A percentile compares a stretch with the other conserved stretches of the same genome.
These are phyloP conservation scores for Apamea epomidion DNA, from an alignment of 2,888 invertebrate genomes.

Conservation along the genomic window DNA sequence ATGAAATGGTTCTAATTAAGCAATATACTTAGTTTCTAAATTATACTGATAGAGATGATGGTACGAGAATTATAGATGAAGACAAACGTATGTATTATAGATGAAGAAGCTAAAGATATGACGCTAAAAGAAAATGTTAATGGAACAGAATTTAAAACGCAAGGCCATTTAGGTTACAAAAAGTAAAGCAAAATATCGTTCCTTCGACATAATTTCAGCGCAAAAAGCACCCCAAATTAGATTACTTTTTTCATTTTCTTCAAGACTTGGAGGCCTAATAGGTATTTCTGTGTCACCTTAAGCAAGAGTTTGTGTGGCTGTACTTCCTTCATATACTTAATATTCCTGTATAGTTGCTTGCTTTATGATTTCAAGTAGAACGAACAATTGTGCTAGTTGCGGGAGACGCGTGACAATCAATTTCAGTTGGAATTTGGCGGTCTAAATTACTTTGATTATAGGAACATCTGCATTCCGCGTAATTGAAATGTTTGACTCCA, in stretches of 20 bases:
- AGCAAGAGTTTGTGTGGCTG: slow-evolving; percentile 9
- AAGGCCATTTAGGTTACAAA: neutral
- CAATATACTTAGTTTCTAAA: neutral
- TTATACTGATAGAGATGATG: neutral
- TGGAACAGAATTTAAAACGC: slow-evolving; percentile 11
- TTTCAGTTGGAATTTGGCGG: slow-evolving; percentile 38
- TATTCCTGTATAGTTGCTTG: neutral
- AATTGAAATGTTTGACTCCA: slow-evolving; percentile 22
- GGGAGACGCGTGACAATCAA: slow-evolving; percentile 42
- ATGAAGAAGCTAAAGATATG: neutral
- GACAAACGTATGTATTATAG: neutral
- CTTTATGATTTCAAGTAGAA: slow-evolving; percentile 26
- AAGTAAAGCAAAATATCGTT: slow-evolving; percentile 11
- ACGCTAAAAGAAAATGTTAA: neutral
- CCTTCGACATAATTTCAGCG: slow-evolving; percentile 5
- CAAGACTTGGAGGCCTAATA: neutral
- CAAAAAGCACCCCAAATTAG: slow-evolving; percentile 29
- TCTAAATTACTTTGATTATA: slow-evolving; percentile 50
- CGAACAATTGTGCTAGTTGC: slow-evolving; percentile 37
- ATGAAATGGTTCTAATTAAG: neutral
- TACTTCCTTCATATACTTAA: slow-evolving; percentile 16
- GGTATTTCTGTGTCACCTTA: slow-evolving; percentile 20
- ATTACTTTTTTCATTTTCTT: slow-evolving; percentile 36
- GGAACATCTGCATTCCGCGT: slow-evolving; percentile 21
- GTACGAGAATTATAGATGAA: neutral